Evolutionary conservation across 2,797 vertebrate genomes (phyloP).

Genomic region (Peromyscus eremicus): DNA sequence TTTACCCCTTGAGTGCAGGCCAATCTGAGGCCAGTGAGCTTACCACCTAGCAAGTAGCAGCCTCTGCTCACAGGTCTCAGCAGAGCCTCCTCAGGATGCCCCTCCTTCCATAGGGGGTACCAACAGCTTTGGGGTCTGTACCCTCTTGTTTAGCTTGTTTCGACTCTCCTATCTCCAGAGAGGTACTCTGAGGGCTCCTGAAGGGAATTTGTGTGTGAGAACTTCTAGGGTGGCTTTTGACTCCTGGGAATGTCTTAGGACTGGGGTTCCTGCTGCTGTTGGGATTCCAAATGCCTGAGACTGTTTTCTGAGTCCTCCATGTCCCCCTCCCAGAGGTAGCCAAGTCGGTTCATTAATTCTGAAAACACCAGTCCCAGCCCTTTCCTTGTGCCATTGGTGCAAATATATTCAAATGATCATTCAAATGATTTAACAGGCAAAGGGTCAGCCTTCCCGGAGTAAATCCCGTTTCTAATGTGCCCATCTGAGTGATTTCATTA

Average conservation of each 20-base stretch:
- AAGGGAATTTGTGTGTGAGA: not conserved
- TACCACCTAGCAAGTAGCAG: not conserved
- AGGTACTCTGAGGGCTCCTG: fast-evolving
- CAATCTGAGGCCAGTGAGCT: not conserved
- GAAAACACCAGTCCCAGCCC: not conserved
- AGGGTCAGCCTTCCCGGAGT: slow-evolving; percentile 66
- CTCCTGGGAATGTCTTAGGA: fast-evolving
- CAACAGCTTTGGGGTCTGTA: fast-evolving
- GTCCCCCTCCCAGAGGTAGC: not conserved
- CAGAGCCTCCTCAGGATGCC: not conserved
- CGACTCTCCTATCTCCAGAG: fast-evolving
- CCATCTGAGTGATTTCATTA: slow-evolving; percentile 70
- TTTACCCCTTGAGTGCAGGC: not conserved
- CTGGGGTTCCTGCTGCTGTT: fast-evolving
- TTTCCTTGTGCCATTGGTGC: slow-evolving; percentile 6
- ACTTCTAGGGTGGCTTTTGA: not conserved
- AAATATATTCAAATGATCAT: slow-evolving; percentile 65
- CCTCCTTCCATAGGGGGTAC: not conserved
- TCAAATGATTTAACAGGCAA: slow-evolving; percentile 41
- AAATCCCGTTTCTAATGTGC: slow-evolving; percentile 43
- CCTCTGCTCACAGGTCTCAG: not conserved
- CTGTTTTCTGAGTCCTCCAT: not conserved
- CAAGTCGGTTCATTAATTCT: slow-evolving; percentile 32
- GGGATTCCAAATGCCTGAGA: not conserved
- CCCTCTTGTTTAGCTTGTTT: no score